A percentile compares a stretch with the other conserved stretches of the same genome.
Conservation (phyloP, 2,797 vertebrate genomes). For the Myotis vivesi region DNA sequence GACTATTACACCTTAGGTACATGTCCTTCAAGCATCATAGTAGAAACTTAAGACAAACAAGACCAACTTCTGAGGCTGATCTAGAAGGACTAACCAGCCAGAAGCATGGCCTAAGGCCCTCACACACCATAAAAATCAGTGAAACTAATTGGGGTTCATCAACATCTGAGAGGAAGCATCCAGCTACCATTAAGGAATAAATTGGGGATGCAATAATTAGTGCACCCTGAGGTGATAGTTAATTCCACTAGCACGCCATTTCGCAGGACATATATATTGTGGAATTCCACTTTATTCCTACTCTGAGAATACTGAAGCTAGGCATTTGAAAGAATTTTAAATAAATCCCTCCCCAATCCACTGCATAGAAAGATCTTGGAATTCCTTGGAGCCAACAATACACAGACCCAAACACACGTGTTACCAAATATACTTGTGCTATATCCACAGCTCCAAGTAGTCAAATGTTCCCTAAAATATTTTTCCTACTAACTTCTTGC, state of each 20-base stretch:
- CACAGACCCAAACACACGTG: background rate
- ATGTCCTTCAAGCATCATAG: background rate
- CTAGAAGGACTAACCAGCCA: background rate
- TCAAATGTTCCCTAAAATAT: background rate
- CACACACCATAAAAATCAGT: conserved; percentile 57
- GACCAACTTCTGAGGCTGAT: background rate
- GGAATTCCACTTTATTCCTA: background rate
- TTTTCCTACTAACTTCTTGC: background rate
- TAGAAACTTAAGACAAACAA: conserved; percentile 40
- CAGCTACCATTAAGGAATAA: conserved; percentile 55
- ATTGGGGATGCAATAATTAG: conserved; percentile 53
- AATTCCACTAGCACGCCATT: conserved; percentile 52
- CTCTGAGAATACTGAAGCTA: background rate
- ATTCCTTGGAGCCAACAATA: background rate
- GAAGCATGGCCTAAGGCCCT: conserved; percentile 36
- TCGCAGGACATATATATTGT: background rate
- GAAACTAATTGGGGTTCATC: conserved; percentile 63
- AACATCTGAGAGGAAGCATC: conserved; percentile 43
- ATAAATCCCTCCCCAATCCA: background rate
- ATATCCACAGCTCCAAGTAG: background rate
- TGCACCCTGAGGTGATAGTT: conserved; percentile 54
- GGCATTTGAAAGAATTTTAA: conserved; percentile 39
- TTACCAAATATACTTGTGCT: too few species aligned
- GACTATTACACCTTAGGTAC: background rate
- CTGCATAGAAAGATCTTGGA: background rate